phyloP scores from a whole-genome alignment of 1,140 invertebrate genomes.

The Streblospio benedicti region DNA sequence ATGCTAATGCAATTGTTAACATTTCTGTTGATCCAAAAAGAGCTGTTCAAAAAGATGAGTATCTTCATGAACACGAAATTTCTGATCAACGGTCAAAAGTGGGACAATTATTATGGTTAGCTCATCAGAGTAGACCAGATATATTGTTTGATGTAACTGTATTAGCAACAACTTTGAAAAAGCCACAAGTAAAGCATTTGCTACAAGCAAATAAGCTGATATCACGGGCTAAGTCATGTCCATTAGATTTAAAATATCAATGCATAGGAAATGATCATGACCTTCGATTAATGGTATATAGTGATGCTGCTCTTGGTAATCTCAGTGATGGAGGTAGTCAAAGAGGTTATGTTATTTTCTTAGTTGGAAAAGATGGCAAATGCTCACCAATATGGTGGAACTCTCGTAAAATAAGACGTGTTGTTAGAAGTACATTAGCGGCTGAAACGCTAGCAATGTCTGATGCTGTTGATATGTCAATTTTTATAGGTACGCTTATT shows the following conservation, averaged over 20 bases:
- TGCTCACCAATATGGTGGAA: not conserved
- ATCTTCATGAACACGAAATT: slow-evolving; percentile 6
- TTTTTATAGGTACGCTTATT: not conserved
- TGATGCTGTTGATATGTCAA: not conserved
- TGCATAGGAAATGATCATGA: not conserved
- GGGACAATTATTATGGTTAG: slow-evolving; percentile 20
- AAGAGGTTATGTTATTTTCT: not conserved
- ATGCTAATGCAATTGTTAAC: not conserved
- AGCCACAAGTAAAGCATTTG: slow-evolving; percentile 11
- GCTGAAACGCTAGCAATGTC: slow-evolving; percentile 2
- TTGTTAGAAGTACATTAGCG: slow-evolving; percentile 5
- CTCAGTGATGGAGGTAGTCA: slow-evolving; percentile 11
- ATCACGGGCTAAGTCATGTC: not conserved
- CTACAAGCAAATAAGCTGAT: slow-evolving; percentile 17
- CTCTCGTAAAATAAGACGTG: not conserved
- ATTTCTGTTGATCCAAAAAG: no score
- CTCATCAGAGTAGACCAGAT: slow-evolving; percentile 19
- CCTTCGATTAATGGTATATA: slow-evolving; percentile 7
- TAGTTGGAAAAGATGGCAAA: not conserved
- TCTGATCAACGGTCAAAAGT: slow-evolving; percentile 9
- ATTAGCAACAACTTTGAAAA: slow-evolving; percentile 9
- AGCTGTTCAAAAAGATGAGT: no score
- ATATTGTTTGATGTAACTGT: slow-evolving; percentile 16
- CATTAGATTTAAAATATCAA: slow-evolving; percentile 11
- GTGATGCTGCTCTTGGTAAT: slow-evolving; percentile 11